Evolutionary conservation across 2,113 vertebrate genomes (phyloP).

Genomic region (Macrotis lagotis): DNA sequence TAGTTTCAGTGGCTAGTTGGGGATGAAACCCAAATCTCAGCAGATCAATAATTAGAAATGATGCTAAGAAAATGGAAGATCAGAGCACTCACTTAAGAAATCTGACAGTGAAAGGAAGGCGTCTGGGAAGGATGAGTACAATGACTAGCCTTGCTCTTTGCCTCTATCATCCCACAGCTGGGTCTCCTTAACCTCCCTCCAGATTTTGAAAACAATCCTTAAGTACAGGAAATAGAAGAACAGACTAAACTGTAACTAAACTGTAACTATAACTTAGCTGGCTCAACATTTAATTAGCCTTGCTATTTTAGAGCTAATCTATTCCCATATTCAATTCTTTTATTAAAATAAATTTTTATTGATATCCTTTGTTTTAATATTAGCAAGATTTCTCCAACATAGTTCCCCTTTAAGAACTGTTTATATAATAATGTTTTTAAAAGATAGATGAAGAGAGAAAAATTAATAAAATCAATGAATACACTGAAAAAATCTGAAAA

Average conservation of each 20-base stretch:
- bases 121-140: not conserved
- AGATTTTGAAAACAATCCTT: not conserved
- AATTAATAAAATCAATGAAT: not conserved
- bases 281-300: not conserved
- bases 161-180: not conserved
- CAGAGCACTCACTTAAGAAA: not conserved
- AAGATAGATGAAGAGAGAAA: not conserved
- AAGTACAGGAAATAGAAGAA: not conserved
- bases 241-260: not conserved
- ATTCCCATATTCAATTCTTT: not conserved
- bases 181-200: not conserved
- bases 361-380: not conserved
- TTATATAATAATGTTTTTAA: not conserved
- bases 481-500: not conserved
- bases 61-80: not conserved
- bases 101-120: not conserved
- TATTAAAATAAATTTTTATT: not conserved
- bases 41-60: not conserved
- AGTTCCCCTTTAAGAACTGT: not conserved
- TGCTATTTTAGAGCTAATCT: not conserved
- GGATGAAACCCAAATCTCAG: not conserved
- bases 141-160: not conserved
- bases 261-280: not conserved
- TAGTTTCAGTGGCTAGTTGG: not conserved
- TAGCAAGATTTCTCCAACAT: not conserved